phyloP scores from a whole-genome alignment of 2,888 invertebrate genomes.

The Willowsia nigromaculata region DNA sequence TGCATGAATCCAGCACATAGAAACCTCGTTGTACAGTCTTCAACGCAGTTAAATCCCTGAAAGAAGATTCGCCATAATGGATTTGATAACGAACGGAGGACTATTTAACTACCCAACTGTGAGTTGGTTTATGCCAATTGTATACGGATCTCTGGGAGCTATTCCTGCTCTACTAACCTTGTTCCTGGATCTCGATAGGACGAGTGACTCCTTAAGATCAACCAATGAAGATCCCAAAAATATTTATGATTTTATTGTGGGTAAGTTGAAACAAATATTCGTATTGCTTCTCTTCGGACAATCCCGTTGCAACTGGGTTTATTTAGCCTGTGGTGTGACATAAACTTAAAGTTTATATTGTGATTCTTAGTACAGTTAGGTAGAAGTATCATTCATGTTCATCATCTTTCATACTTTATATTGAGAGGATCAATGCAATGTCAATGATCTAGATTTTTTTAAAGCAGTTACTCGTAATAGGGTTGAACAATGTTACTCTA shows the following conservation, averaged over 20 bases:
- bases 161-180: slow-evolving; percentile 76
- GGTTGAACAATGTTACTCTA: too few species aligned
- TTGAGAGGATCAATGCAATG: too few species aligned
- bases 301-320: too few species aligned
- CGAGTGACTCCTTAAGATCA: slow-evolving; percentile 68
- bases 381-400: too few species aligned
- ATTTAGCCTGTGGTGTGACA: too few species aligned
- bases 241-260: slow-evolving; percentile 77
- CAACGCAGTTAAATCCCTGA: background rate
- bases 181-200: slow-evolving; percentile 76
- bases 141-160: slow-evolving; percentile 76
- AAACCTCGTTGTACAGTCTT: background rate
- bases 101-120: slow-evolving; percentile 62
- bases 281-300: too few species aligned
- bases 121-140: slow-evolving; percentile 76
- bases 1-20: background rate
- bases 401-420: too few species aligned
- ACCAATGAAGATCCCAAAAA: slow-evolving; percentile 65
- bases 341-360: too few species aligned
- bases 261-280: slow-evolving; percentile 61
- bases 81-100: slow-evolving; percentile 53
- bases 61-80: slow-evolving; percentile 16
- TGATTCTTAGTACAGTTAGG: too few species aligned
- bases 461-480: too few species aligned
- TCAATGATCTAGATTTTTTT: too few species aligned